Base-by-base conservation (phyloP, 2,888 invertebrate species). In the Antheraea yamamai region DNA sequence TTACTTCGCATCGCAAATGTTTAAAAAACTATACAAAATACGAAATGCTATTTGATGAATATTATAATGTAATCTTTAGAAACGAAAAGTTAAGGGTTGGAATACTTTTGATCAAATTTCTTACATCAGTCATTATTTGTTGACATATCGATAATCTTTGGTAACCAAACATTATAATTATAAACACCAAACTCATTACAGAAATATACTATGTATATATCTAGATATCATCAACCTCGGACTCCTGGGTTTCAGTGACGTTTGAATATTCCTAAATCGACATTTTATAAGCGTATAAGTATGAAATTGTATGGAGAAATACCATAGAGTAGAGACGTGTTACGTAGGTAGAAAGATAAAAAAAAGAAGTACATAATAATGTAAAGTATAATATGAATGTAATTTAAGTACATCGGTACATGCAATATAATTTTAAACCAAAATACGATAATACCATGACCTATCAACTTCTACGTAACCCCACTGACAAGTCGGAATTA, bases 401-500 rank as follows among this genome's bases (percentile, higher is more conserved):
- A 8, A n/a, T n/a, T n/a, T 58, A n/a, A n/a, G 14, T 6, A 14
- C 14, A 23, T 64, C 14, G 14, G n/a, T n/a, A n/a, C n/a, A n/a
- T n/a, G 30, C 64, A 14, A 8, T 64, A 26, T 64, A 64, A 61
- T 58, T 64, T 64, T 64, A 23, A 23, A 14, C 20, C 58, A 26
- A 30, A 74, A 73, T 77, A 23, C 74, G 61, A 73, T 70, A 74
- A 74, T 73, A 74, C 20, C 58, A 58, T 76, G 71, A 76, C 73
- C 47, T 75, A 75, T 72, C 64, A 73, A 72, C 52, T 68, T 75
- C 58, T 73, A 75, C 71, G 35, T 52, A 76, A 83, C 83, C 91
- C 91, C 88, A 87, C 86, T 86, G 88, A 88, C 81, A 89, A 90
- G 88, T 89, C 89, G 85, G 87, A 92, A 95, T 95, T 94, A 94